Percentiles rank a stretch among this genome's conserved stretches.
Conservation (phyloP, 2,113 vertebrate species). For the Haemorhous mexicanus region DNA sequence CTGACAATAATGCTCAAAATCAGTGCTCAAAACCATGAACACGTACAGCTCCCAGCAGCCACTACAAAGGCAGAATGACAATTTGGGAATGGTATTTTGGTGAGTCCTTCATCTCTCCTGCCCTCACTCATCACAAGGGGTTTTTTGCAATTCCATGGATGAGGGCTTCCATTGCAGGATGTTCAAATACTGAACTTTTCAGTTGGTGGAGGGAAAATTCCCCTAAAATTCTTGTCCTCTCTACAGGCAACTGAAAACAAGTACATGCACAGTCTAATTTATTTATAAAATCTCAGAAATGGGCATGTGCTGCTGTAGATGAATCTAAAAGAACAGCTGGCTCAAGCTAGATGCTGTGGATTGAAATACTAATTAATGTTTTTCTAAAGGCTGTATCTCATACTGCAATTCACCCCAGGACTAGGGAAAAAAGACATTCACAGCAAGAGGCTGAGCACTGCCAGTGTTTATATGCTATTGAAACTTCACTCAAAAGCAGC, state of each 20-base stretch:
- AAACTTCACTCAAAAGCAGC: not conserved
- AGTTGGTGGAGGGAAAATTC: not conserved
- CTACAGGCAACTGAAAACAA: not conserved
- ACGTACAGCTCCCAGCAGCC: not conserved
- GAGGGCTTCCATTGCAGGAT: not conserved
- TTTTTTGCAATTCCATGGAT: not conserved
- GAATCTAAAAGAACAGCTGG: conserved; percentile 35
- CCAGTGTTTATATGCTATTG: not conserved
- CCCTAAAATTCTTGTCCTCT: not conserved
- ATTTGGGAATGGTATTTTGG: not conserved
- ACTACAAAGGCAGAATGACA: not conserved
- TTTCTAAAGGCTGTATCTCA: conserved; percentile 28
- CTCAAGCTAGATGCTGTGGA: not conserved
- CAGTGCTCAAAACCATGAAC: not conserved
- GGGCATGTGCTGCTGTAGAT: not conserved
- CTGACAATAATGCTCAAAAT: not conserved
- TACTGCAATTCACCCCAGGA: not conserved
- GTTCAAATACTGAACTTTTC: not conserved
- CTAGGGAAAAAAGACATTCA: not conserved
- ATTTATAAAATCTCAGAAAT: not conserved
- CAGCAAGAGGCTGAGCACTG: not conserved
- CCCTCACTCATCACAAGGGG: not conserved
- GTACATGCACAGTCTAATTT: not conserved
- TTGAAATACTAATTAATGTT: conserved; percentile 42
- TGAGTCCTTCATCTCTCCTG: not conserved